phyloP scores from a whole-genome alignment of 2,888 invertebrate species.

The Drosophila mimica region DNA sequence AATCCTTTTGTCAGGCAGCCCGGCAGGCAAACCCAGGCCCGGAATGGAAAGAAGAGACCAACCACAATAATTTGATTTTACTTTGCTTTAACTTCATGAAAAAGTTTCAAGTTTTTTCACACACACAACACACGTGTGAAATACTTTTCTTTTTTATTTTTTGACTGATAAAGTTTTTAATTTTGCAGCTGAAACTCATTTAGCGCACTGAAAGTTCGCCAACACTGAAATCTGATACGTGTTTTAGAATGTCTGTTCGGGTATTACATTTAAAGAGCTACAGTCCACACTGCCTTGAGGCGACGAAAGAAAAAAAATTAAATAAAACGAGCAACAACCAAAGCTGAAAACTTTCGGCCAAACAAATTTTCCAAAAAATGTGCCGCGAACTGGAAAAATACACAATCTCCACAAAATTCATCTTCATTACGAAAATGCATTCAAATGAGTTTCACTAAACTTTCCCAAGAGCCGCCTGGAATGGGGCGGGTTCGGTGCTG shows the following conservation, averaged over 20 bases:
- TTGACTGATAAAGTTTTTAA: constrained; percentile 74
- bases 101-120: constrained; percentile 75
- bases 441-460: constrained; percentile 65
- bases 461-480: constrained; percentile 28
- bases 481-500: not conserved
- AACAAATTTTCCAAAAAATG: constrained; percentile 66
- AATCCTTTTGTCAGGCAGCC: constrained; percentile 73
- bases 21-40: constrained; percentile 32
- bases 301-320: not conserved
- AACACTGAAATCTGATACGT: constrained; percentile 65
- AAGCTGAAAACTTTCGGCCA: constrained; percentile 57
- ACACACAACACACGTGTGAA: constrained; percentile 32
- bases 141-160: constrained; percentile 1
- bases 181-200: constrained; percentile 78
- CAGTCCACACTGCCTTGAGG: not conserved
- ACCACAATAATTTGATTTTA: constrained; percentile 80
- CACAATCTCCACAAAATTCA: constrained; percentile 74
- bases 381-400: constrained; percentile 76
- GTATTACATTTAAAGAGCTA: constrained; percentile 69
- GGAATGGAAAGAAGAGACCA: constrained; percentile 34
- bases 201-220: constrained; percentile 71
- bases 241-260: constrained; percentile 61
- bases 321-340: constrained; percentile 36
- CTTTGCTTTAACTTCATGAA: constrained; percentile 81
- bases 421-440: constrained; percentile 75